These are phyloP conservation scores for Eupristina koningsbergeri DNA, from an alignment of 1,140 invertebrate species.

Conservation along the genomic window DNA sequence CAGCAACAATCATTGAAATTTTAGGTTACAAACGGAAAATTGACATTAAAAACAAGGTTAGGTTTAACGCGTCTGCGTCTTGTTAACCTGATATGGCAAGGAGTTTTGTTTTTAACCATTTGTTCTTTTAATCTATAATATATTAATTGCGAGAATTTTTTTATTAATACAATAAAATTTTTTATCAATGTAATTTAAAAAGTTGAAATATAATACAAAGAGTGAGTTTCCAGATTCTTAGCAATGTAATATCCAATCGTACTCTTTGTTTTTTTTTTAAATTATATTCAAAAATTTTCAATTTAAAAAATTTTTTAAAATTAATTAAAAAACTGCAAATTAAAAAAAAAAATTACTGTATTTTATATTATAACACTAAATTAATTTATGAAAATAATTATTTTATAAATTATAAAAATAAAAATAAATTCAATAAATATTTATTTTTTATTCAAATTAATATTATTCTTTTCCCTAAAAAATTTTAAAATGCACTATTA, in stretches of 20 bases:
- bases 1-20: conserved; percentile 29
- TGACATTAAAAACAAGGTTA: conserved; percentile 39
- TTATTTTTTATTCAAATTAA: not conserved
- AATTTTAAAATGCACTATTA: too few species aligned
- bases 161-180: not conserved
- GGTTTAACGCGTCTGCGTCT: conserved; percentile 40
- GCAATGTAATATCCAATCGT: not conserved
- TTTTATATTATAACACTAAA: not conserved
- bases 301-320: not conserved
- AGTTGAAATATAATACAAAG: not conserved
- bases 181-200: conserved; percentile 6
- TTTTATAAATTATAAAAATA: not conserved
- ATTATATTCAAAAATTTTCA: not conserved
- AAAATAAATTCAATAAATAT: not conserved
- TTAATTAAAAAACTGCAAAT: not conserved
- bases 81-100: conserved; percentile 20
- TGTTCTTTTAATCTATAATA: conserved; percentile 1
- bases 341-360: not conserved
- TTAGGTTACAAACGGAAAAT: conserved; percentile 13
- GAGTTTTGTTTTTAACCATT: conserved; percentile 24
- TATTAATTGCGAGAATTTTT: conserved; percentile 18
- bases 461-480: not conserved
- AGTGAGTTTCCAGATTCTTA: conserved; percentile 18
- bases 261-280: conserved; percentile 15
- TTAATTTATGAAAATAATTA: not conserved